Base-by-base conservation (phyloP, 1,140 invertebrate species). In the Maconellicoccus hirsutus region DNA sequence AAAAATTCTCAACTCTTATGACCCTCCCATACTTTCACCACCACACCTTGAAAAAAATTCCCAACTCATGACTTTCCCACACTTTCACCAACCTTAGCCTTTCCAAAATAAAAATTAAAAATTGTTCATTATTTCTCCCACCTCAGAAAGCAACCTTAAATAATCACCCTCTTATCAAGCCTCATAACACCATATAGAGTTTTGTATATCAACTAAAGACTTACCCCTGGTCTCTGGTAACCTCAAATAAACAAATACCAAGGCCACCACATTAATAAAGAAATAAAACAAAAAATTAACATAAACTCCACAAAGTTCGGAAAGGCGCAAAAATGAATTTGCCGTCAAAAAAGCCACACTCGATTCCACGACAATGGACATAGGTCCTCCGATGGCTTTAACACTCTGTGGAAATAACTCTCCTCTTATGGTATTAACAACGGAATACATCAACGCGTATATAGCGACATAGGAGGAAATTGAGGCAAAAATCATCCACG, bases 221-320 rank as follows among this genome's bases (percentile, higher is more conserved):
- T 89, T 87, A 12, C 87, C 87, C 80, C 91, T 93, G 0, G 91
- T 93, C 80, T 93, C 91, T 0, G 90, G 90, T 16, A 93, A 82
- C 71, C 86, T 81, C 66, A 80, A 81, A 26, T 88, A 79, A 0
- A 84, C 82, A 76, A 87, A 89, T 2, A 72, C 23, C 19, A 69
- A 42, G 33, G 89, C 84, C 0, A 85, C 23, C 12, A 87, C 79
- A 69, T 88, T 89, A 77, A 85, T 86, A 1, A 82, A 82, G 8
- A 86, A 82, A 78, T 95, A 96, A 23, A 93, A 80, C 83, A 88
- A 91, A 81, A 92, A 94, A 8, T 87, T 87, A 6, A 83, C 84
- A 75, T 89, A 85, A 59, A 84, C 83, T 12, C 87, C 87, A 4
- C 92, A 79, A 0, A 81, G 77, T 0, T 79, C 74, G 0, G 81